Conservation (phyloP, 2,113 vertebrate species). For the Gopherus flavomarginatus region DNA sequence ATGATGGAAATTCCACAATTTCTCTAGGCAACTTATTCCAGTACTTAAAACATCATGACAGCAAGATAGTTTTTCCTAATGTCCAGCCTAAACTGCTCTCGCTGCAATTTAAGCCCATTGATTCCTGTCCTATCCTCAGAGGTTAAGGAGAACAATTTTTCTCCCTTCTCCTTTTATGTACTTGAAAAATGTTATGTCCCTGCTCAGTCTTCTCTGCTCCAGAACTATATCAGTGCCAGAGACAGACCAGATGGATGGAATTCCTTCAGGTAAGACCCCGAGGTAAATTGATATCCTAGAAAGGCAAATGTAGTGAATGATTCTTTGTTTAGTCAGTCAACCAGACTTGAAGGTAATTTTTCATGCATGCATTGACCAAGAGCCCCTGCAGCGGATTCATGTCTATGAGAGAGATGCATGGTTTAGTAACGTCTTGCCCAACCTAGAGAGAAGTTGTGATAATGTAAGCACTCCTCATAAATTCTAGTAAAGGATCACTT, state of each 20-base stretch:
- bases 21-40: no score
- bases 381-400: neutral
- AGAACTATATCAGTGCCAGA: neutral
- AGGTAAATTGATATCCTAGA: neutral
- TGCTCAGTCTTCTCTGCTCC: no score
- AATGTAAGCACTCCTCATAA: neutral
- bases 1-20: no score
- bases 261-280: neutral
- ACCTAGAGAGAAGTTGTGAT: neutral
- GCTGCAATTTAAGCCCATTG: no score
- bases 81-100: no score
- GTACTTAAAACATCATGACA: no score
- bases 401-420: neutral
- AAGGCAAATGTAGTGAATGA: neutral
- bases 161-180: no score
- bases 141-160: no score
- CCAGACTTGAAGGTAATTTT: neutral
- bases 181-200: no score
- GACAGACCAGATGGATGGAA: neutral
- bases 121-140: no score
- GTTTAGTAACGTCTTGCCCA: fast-evolving
- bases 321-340: neutral
- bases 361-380: neutral
- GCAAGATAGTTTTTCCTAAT: no score
- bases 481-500: neutral